Evolutionary conservation across 2,888 invertebrate genomes (phyloP), one percentile per base, ranked within the genome.

Genomic region (Lasioglossum leucozonium): DNA sequence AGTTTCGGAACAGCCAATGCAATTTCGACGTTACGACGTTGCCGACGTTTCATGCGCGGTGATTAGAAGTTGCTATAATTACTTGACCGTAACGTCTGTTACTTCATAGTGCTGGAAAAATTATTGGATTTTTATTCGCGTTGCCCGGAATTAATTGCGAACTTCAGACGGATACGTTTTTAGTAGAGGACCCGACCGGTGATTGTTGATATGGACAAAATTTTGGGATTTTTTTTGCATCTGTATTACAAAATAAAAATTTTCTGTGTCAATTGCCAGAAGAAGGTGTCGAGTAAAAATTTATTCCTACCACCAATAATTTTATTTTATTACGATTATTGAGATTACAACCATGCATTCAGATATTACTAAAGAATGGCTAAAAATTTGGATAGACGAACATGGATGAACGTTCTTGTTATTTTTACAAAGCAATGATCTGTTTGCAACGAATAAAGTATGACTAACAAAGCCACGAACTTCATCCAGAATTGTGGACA

Each of bases 1-100:
- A 78, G 40, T 81, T 81, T 77, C 79, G 79, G 51, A 69, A 51
- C 18, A 26, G 18, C 8, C 72, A n/a, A 74, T 79, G 55, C 62
- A 80, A 80, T 76, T 83, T 76, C 77, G 47, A 51, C 18, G 51
- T 51, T 51, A 51, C n/a, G n/a, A 51, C 22, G 51, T n/a, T n/a
- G 22, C 51, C 51, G 51, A 51, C 22, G 51, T 51, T 51, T n/a
- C 51, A n/a, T 51, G 22, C 51, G 51, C 51, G n/a, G 22, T 3
- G 51, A 51, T 51, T n/a, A 51, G 10, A 0, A 51, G 51, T 51
- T 51, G 51, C 51, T 51, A 10, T 51, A 51, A 51, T 51, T 51
- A 51, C n/a, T n/a, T 10, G n/a, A n/a, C 22, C 22, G 51, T 10
- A n/a, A n/a, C 51, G 10, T 51, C 51, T 51, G 51, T 51, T 51